Conservation (phyloP, 1,140 invertebrate genomes). For the Bombus superbus region DNA sequence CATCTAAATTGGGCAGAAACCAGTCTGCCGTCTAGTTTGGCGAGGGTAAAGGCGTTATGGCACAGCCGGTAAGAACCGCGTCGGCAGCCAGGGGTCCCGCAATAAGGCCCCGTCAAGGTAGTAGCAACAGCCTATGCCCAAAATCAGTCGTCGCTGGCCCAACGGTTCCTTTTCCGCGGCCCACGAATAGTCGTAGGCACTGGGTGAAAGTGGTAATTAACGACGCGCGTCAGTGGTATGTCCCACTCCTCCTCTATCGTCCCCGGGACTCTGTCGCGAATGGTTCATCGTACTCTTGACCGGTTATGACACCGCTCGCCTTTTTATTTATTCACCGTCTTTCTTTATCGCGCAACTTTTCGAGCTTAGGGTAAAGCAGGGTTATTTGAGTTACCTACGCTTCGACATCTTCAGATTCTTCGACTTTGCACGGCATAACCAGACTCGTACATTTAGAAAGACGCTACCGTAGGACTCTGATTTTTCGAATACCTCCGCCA, state of each 20-base stretch:
- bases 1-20: constrained; percentile 74
- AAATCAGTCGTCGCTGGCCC: constrained; percentile 30
- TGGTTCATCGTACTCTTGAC: constrained; percentile 57
- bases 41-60: constrained; percentile 60
- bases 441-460: too few species aligned
- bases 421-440: too few species aligned
- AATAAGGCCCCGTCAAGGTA: constrained; percentile 29
- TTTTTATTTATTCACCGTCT: constrained; percentile 31
- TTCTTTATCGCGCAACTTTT: constrained; percentile 10
- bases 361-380: neutral
- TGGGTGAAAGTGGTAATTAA: constrained; percentile 59
- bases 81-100: constrained; percentile 13
- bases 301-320: constrained; percentile 58
- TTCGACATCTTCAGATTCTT: too few species aligned
- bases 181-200: constrained; percentile 6
- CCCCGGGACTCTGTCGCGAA: constrained; percentile 17
- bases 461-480: too few species aligned
- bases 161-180: neutral
- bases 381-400: neutral
- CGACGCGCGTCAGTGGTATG: constrained; percentile 36
- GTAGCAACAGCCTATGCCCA: neutral
- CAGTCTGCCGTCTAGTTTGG: constrained; percentile 72
- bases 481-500: too few species aligned
- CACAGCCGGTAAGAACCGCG: constrained; percentile 41
- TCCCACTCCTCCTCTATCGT: constrained; percentile 37